phyloP scores from a whole-genome alignment of 2,113 vertebrate genomes.

The Acanthochromis polyacanthus region DNA sequence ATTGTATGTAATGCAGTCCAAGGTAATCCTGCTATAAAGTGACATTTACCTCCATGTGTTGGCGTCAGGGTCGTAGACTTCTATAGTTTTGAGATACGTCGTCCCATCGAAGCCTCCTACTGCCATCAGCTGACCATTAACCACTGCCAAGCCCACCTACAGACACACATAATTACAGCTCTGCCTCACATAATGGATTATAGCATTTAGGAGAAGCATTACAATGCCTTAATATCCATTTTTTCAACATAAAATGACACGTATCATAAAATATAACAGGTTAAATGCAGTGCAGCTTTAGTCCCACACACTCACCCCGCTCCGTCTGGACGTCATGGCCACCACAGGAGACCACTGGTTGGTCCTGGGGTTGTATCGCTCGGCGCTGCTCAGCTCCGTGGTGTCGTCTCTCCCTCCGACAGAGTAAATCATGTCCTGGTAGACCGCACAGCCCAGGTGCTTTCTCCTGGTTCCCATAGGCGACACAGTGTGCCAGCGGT shows the following conservation, averaged over 20 bases:
- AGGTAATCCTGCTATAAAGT: not conserved
- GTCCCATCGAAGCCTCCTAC: slow-evolving; percentile 99
- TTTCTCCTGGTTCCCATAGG: slow-evolving; percentile 98
- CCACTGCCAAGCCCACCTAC: slow-evolving; percentile 96
- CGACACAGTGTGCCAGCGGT: slow-evolving; percentile 98
- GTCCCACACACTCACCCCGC: slow-evolving; percentile 85
- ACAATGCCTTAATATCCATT: no score
- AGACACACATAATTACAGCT: slow-evolving; percentile 18
- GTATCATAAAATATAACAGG: not conserved
- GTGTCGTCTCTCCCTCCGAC: slow-evolving; percentile 98
- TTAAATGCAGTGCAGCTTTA: not conserved
- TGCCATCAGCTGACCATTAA: slow-evolving; percentile 98
- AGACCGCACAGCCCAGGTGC: slow-evolving; percentile 97
- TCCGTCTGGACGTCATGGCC: slow-evolving; percentile 97
- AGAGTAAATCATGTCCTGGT: slow-evolving; percentile 99
- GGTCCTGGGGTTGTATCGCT: slow-evolving; percentile 97
- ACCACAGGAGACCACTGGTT: slow-evolving; percentile 99
- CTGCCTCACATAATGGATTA: not conserved
- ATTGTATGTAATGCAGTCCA: no score
- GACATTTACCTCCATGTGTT: slow-evolving; percentile 95
- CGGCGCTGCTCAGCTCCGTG: slow-evolving; percentile 96
- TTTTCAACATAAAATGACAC: not conserved
- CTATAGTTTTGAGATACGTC: slow-evolving; percentile 98
- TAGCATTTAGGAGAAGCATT: no score
- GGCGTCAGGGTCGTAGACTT: slow-evolving; percentile 98